Percentiles rank a stretch among this genome's conserved stretches.
phyloP scores from a whole-genome alignment of 2,888 invertebrate genomes.

The Ctena decussata region DNA sequence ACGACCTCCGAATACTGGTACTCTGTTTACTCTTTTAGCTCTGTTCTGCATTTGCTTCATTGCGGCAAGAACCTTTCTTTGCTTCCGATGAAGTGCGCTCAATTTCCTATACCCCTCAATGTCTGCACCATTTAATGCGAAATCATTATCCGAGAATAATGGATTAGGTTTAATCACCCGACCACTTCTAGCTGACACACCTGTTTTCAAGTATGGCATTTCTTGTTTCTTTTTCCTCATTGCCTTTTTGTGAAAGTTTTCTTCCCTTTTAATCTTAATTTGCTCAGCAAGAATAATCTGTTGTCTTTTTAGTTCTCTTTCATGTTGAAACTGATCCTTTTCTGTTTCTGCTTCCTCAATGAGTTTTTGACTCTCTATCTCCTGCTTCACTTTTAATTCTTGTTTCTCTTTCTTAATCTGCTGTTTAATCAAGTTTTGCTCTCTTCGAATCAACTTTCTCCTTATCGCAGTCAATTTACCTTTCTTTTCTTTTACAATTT shows the following conservation, averaged over 20 bases:
- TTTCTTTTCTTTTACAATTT: neutral
- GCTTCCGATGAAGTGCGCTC: neutral
- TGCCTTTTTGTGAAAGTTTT: conserved; percentile 29
- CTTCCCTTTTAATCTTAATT: conserved; percentile 39
- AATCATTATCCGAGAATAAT: conserved; percentile 10
- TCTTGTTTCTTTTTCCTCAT: neutral
- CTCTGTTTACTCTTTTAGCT: neutral
- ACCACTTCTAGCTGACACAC: conserved; percentile 39
- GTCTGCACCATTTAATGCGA: neutral
- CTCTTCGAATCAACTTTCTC: conserved; percentile 14
- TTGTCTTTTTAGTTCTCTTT: conserved; percentile 20
- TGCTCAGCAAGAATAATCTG: conserved; percentile 22
- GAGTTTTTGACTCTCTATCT: neutral
- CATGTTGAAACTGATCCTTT: neutral
- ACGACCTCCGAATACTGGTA: no score
- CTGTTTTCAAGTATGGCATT: conserved; percentile 8
- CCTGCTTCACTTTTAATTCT: neutral
- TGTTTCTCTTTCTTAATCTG: neutral
- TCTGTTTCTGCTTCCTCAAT: neutral
- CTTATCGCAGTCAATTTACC: conserved; percentile 3
- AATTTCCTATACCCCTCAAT: neutral
- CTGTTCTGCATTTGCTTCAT: conserved; percentile 3
- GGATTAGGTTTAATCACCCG: conserved; percentile 40
- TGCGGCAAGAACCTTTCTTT: conserved; percentile 6
- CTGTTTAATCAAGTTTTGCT: conserved; percentile 31